These are phyloP conservation scores for Melanotaenia duboulayi DNA, from an alignment of 2,113 vertebrate genomes.

Conservation along the genomic window DNA sequence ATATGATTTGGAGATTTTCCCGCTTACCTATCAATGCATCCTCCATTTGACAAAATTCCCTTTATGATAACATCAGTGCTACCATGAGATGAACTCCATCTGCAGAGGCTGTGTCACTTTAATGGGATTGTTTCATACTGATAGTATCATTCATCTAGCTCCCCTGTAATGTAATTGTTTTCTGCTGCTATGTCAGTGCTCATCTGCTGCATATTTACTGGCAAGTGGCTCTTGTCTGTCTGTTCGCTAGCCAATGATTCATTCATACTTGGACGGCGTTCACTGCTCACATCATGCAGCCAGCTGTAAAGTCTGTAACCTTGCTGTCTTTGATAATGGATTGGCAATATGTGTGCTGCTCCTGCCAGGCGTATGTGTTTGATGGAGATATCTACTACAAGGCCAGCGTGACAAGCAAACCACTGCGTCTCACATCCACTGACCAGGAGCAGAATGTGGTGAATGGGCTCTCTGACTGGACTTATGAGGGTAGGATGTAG, in stretches of 20 bases:
- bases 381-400: conserved; percentile 87
- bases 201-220: conserved; percentile 62
- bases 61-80: conserved; percentile 9
- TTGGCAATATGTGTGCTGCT: conserved; percentile 35
- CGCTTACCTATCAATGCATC: background rate
- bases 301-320: conserved; percentile 39
- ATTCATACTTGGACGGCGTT: conserved; percentile 54
- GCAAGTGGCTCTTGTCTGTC: conserved; percentile 42
- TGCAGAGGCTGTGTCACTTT: conserved; percentile 13
- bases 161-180: conserved; percentile 50
- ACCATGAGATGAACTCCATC: conserved; percentile 12
- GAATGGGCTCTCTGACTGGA: conserved; percentile 87
- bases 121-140: conserved; percentile 42
- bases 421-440: conserved; percentile 79
- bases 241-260: conserved; percentile 44
- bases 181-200: conserved; percentile 47
- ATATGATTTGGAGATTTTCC: background rate
- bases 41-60: conserved; percentile 19
- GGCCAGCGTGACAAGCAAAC: conserved; percentile 68
- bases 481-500: conserved; percentile 81
- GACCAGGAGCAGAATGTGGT: conserved; percentile 72
- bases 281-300: conserved; percentile 33
- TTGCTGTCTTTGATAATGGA: conserved; percentile 58
- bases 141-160: conserved; percentile 50
- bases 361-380: conserved; percentile 81